Evolutionary conservation across 2,888 invertebrate genomes (phyloP), one percentile per base, ranked within the genome.

Genomic region (Acanthococcus lagerstroemiae): DNA sequence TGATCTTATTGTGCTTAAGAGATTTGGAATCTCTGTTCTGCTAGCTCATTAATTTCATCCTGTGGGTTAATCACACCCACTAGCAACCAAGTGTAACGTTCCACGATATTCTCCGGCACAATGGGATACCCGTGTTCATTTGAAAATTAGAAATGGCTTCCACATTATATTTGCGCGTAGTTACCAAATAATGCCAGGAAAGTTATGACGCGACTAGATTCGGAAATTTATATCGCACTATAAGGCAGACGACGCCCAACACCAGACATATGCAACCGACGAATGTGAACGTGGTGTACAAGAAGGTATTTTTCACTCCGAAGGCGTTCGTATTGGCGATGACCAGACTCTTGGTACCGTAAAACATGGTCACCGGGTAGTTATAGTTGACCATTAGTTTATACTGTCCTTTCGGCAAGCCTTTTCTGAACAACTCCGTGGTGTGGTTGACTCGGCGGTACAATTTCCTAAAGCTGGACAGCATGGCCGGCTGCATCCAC

Each of bases 401-500:
- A 73, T 92, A 92, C 45, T 81, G 78, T 58, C 91, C 97, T 69
- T 81, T 80, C 9, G 84, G 82, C 27, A 99, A 81, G 0, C 93
- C 92, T 68, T 82, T 79, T n/a, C 76, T 77, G 76, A 87, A 95
- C 1, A 76, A 76, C 22, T 77, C 76, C 65, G 80, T 74, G 2
- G 77, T 76, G 76, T 93, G 91, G 76, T 95, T 82, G 4, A 97
- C 83, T 66, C 90, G 84, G 0, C 96, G 83, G 77, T 96, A 95
- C 50, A 95, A 78, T 78, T 99, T 99, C 68, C 95, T 83, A 78
- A 99, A 99, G 45, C 88, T 92, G 0, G 97, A 96, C 72, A 99
- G 79, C 0, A 97, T 97, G 0, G 97, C 95, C 0, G 96, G 96
- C 69, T 97, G 83, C 99, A 99, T 99, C 99, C 99, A 99, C 4